Percentiles rank a stretch among this genome's conserved stretches.
These are phyloP conservation scores for Myiozetetes cayanensis DNA, from an alignment of 2,113 vertebrate genomes.

Conservation along the genomic window DNA sequence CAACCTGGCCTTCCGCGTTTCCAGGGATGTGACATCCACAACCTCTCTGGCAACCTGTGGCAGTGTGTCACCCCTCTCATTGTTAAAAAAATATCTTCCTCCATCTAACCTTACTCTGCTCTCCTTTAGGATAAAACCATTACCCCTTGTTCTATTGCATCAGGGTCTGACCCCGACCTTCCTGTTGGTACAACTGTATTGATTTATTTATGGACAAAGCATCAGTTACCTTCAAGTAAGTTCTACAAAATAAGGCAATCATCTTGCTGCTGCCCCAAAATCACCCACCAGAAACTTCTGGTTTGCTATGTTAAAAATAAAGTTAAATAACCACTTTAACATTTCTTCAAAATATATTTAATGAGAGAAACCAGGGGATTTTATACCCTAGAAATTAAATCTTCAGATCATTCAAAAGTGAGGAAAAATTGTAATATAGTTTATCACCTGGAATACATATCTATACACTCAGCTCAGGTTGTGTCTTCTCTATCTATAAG, in stretches of 20 bases:
- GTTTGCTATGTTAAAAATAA: neutral
- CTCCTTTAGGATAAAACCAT: neutral
- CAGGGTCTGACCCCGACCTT: neutral
- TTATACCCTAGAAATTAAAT: neutral
- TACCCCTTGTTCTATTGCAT: neutral
- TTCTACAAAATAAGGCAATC: neutral
- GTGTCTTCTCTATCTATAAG: neutral
- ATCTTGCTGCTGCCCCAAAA: neutral
- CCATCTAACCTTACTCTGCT: no score
- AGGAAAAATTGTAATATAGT: neutral
- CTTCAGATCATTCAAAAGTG: neutral
- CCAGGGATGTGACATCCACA: no score
- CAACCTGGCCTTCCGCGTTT: neutral
- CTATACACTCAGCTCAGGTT: neutral
- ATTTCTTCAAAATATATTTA: neutral
- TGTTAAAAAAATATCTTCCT: neutral
- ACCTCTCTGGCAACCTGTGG: neutral
- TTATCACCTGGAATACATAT: neutral
- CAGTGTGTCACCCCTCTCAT: rapidly evolving
- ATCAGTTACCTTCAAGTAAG: neutral
- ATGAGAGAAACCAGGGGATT: neutral
- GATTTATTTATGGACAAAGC: neutral
- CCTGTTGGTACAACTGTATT: neutral
- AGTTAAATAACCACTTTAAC: neutral
- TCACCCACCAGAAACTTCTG: neutral